Base-by-base conservation (phyloP, 2,113 vertebrate species). In the Papio anubis region DNA sequence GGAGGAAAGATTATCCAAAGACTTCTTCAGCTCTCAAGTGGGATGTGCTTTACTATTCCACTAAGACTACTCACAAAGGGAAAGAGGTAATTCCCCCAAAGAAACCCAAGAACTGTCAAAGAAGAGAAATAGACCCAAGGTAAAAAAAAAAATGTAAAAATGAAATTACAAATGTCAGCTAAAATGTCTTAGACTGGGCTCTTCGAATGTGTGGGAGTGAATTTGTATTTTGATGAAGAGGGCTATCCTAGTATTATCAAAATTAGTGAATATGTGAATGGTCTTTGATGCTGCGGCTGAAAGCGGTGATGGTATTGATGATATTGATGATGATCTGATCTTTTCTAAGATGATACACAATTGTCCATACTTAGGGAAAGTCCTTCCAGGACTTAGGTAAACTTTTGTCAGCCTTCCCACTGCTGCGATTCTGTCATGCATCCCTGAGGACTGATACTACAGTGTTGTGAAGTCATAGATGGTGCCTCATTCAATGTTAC, bases 321-420 rank as follows among this genome's bases (percentile, higher is more conserved):
- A 52, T 78, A 11, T 59, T 70, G 70, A 52, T 40, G 8, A 3
- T 55, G 52, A 66, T 38, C 38, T 80, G 61, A 79, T 66, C 43
- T 70, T 97, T 94, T 52, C 70, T 11, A 43, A 96, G 70, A 90
- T 50, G n/a, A 88, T 43, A 78, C 50, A 82, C 35, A 73, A 70
- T 21, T 83, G 48, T 84, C 38, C 57, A 21, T 11, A 20, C 8
- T 48, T 76, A n/a, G 16, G 17, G 45, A 11, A 1, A 18, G 35
- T 78, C 40, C 32, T 52, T 70, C 8, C 27, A 50, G 75, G 38
- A 64, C 35, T 64, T 20, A 14, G 83, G 57, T 30, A 85, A 87
- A 70, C 20, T 32, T 81, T 78, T n/a, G 25, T 76, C 25, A 64
- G 43, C 16, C 72, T 96, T 55, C 10, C 8, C 3, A n/a, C 61